Base-by-base conservation (phyloP, 2,888 invertebrate genomes). In the Mycalesis mineus region DNA sequence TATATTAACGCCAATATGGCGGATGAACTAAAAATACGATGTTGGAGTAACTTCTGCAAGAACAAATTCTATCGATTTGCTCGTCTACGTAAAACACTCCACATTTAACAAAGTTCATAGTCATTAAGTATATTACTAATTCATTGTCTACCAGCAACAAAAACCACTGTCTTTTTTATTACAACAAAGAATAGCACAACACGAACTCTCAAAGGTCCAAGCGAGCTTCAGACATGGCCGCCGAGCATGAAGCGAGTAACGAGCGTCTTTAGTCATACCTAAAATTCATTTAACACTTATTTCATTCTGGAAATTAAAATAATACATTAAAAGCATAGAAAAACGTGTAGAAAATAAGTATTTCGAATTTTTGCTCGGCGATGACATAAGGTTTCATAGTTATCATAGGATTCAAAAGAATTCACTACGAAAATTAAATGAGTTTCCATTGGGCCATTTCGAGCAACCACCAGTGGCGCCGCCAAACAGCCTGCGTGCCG, bases 1-100 rank as follows among this genome's bases (percentile, higher is more conserved):
- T 79, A 86, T 90, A 91, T 88, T 89, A 91, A 91, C 91, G 91
- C 92, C 92, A 92, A 92, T 92, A 92, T 92, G 92, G 92, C 92
- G 92, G 92, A 91, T 89, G 91, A 87, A 91, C 91, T 90, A 90
- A 90, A 90, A 89, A 90, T 90, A 90, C 88, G 88, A 85, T 85
- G 88, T 80, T 77, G 73, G 81, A 85, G 84, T 79, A 76, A 85
- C 82, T 87, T 80, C 82, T 80, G 78, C 79, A 79, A 84, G 78
- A 75, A 77, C 78, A 78, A 83, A 79, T 79, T 82, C 70, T 82
- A 84, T 77, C 68, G 80, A 82, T 83, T 83, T 77, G 76, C 79
- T 78, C 73, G 71, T 79, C 76, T 77, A 73, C 74, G 77, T 72
- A 68, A 77, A 77, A 78, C 87, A 86, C 88, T 81, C 81, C 83